Conservation (phyloP, 2,888 invertebrate species). For the Tetramorium bicarinatum region DNA sequence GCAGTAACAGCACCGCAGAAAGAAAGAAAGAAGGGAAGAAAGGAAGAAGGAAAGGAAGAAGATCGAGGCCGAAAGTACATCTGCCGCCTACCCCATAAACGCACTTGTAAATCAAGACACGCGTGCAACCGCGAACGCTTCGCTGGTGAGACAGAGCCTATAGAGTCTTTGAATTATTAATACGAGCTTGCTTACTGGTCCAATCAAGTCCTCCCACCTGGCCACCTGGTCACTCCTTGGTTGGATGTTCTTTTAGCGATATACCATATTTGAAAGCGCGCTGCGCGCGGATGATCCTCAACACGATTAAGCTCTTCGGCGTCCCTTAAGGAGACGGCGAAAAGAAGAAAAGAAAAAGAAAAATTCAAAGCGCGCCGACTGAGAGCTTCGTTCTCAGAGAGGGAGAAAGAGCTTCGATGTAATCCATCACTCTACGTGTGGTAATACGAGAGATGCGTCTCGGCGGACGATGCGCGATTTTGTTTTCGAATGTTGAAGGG, state of each 20-base stretch:
- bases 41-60: conserved; percentile 28
- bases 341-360: conserved; percentile 39
- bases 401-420: conserved; percentile 63
- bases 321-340: conserved; percentile 65
- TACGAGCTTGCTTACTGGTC: conserved; percentile 80
- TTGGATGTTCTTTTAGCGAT: conserved; percentile 72
- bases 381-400: conserved; percentile 64
- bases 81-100: conserved; percentile 82
- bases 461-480: conserved; percentile 43
- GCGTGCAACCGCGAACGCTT: conserved; percentile 67
- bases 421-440: conserved; percentile 65
- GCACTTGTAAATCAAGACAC: conserved; percentile 83
- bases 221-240: conserved; percentile 77
- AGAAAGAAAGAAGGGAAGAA: conserved; percentile 43
- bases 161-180: conserved; percentile 82
- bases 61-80: conserved; percentile 74
- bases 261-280: conserved; percentile 74
- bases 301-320: conserved; percentile 80
- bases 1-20: conserved; percentile 57
- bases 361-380: conserved; percentile 67
- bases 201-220: conserved; percentile 82
- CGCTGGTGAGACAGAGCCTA: conserved; percentile 73
- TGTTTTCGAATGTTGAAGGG: neutral
- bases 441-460: conserved; percentile 31
- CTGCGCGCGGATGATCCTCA: conserved; percentile 78